Evolutionary conservation across 2,113 vertebrate genomes (phyloP), one percentile per base, ranked within the genome.

Genomic region (Dissostichus mawsoni): DNA sequence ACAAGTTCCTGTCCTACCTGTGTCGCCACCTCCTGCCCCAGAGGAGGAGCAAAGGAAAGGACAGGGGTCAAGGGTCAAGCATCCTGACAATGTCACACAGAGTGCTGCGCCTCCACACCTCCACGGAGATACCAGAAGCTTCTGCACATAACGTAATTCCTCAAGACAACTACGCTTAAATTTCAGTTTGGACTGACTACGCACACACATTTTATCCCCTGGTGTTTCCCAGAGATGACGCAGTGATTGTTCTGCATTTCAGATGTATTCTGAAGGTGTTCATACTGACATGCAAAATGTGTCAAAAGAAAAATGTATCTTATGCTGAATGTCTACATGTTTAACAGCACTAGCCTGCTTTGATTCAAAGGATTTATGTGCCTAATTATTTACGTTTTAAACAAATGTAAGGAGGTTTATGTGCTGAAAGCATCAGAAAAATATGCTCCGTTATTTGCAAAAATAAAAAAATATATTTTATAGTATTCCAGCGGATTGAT

Each of bases 1-100:
- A 85, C 67, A 95, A 94, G 82, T 76, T 94, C 59, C 75, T 94
- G 53, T 85, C 91, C 68, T 93, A 76, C 73, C 58, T 95, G 52
- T 80, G 83, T 74, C 74, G 41, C 71, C 69, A 77, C 84, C 53
- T 88, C 59, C 20, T 90, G 80, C 63, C 68, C 11, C 10, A 63
- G 23, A 52, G 71, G 23, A 83, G 41, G 65, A 59, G 56, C 41
- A 55, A 68, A 44, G 67, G 76, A 53, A 78, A 73, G 70, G 73
- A 74, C 16, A 52, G 59, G 8, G 62, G 69, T 51, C 84, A 75
- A 50, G 61, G 83, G 52, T 92, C 90, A 7, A 89, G 87, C 57
- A 17, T 76, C 41, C 7, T 82, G 69, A 92, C 79, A 3, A n/a
- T 74, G 51, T 89, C 87, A 13, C 89, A 84, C 66, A 78, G 83